These are phyloP conservation scores for Notechis scutatus DNA, from an alignment of 2,113 vertebrate species.

Conservation along the genomic window DNA sequence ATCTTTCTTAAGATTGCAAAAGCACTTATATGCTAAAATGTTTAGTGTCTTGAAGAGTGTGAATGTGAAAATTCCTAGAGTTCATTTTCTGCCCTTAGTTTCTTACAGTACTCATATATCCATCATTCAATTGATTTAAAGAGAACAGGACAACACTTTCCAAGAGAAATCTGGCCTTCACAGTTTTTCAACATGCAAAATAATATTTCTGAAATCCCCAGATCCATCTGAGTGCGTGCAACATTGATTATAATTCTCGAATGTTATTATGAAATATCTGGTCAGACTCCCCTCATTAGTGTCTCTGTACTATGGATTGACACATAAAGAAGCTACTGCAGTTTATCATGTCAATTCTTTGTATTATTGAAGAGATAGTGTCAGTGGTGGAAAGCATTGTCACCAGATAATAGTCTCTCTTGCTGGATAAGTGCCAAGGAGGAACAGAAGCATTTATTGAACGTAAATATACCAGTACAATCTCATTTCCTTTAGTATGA, in stretches of 20 bases:
- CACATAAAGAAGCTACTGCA: slow-evolving; percentile 33
- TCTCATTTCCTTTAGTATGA: slow-evolving; percentile 33
- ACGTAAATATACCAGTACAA: slow-evolving; percentile 44
- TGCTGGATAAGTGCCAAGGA: slow-evolving; percentile 51
- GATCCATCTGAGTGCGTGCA: neutral
- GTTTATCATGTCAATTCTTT: slow-evolving; percentile 51
- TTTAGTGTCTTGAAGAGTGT: neutral
- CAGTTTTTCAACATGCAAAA: neutral
- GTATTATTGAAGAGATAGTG: slow-evolving; percentile 55
- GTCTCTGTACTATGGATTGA: slow-evolving; percentile 39
- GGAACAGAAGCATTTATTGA: slow-evolving; percentile 33
- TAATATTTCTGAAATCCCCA: neutral
- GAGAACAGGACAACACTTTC: neutral
- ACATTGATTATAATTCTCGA: slow-evolving; percentile 31
- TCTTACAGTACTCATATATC: neutral
- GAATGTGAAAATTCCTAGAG: fast-evolving
- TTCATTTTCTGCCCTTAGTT: neutral
- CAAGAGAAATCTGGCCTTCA: slow-evolving; percentile 20
- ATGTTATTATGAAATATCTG: slow-evolving; percentile 25
- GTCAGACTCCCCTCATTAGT: slow-evolving; percentile 44
- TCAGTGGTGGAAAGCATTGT: slow-evolving; percentile 41
- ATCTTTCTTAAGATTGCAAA: neutral
- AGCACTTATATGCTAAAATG: neutral
- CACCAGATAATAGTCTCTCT: slow-evolving; percentile 50
- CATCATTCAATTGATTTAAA: neutral